A percentile compares a stretch with the other conserved stretches of the same genome.
These are phyloP conservation scores for Trematomus loennbergii DNA, from an alignment of 2,113 vertebrate species.

Conservation along the genomic window DNA sequence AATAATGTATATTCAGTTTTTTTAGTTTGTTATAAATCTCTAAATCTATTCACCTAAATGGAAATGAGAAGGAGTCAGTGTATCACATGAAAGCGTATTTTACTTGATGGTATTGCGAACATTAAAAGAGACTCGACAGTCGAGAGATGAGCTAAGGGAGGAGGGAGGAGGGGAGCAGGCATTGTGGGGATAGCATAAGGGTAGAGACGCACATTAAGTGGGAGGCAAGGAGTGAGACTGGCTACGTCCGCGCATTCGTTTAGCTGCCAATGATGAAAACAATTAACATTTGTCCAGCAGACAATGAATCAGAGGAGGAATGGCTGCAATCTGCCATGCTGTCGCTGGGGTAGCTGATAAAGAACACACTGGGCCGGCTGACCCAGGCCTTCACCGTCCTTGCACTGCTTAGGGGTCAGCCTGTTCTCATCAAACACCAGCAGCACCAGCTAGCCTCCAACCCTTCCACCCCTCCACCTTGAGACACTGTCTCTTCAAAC, in stretches of 20 bases:
- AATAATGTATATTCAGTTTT: slow-evolving; percentile 6
- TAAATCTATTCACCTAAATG: slow-evolving; percentile 12
- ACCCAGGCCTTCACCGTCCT: slow-evolving; percentile 79
- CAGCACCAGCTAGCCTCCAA: slow-evolving; percentile 40
- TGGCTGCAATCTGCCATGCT: slow-evolving; percentile 89
- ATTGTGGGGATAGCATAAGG: slow-evolving; percentile 68
- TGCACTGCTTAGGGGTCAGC: slow-evolving; percentile 84
- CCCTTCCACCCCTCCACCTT: slow-evolving; percentile 61
- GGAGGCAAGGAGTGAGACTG: slow-evolving; percentile 85
- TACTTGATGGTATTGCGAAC: slow-evolving; percentile 49
- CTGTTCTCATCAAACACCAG: slow-evolving; percentile 86
- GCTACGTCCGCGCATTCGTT: slow-evolving; percentile 78
- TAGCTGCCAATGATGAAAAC: slow-evolving; percentile 89
- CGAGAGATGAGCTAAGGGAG: slow-evolving; percentile 61
- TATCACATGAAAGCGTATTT: slow-evolving; percentile 39
- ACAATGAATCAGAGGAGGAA: slow-evolving; percentile 93
- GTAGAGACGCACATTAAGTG: slow-evolving; percentile 77
- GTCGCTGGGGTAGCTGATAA: slow-evolving; percentile 83
- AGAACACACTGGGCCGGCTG: slow-evolving; percentile 84
- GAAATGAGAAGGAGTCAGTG: slow-evolving; percentile 29
- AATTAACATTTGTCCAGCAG: slow-evolving; percentile 93
- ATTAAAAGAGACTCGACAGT: slow-evolving; percentile 63
- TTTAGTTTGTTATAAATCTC: slow-evolving; percentile 28
- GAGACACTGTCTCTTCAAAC: slow-evolving; percentile 40
- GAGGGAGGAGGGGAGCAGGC: slow-evolving; percentile 62